Evolutionary conservation across 2,888 invertebrate genomes (phyloP).

Genomic region (Caenorhabditis sp.): DNA sequence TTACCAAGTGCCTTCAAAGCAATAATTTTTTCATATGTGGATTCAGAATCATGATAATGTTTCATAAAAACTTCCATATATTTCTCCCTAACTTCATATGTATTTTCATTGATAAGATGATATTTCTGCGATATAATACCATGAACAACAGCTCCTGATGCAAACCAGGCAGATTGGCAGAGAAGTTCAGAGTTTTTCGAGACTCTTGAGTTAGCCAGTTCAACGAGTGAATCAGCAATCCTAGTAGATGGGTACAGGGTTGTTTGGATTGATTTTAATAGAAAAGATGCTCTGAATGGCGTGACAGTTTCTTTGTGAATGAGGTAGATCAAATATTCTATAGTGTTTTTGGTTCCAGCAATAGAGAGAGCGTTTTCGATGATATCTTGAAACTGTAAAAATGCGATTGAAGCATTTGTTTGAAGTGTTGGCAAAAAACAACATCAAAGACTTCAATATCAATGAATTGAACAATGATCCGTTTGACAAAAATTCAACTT

Average conservation of each 20-base stretch:
- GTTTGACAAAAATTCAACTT: background rate
- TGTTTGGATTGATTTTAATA: conserved; percentile 49
- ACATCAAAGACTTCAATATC: too few species aligned
- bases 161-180: conserved; percentile 54
- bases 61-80: conserved; percentile 46
- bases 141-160: conserved; percentile 50
- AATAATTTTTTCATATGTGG: conserved; percentile 60
- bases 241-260: conserved; percentile 47
- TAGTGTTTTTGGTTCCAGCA: conserved; percentile 57
- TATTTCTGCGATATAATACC: conserved; percentile 41
- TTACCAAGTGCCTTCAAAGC: conserved; percentile 66
- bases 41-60: conserved; percentile 37
- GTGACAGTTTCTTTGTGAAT: conserved; percentile 38
- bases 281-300: conserved; percentile 38
- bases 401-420: too few species aligned
- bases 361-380: conserved; percentile 50
- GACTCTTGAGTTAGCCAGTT: conserved; percentile 39
- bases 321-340: conserved; percentile 50
- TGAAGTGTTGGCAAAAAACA: too few species aligned
- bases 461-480: too few species aligned
- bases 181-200: conserved; percentile 30
- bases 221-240: conserved; percentile 56
- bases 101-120: conserved; percentile 38
- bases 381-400: conserved; percentile 42
- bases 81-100: conserved; percentile 49